phyloP scores from a whole-genome alignment of 92 coral and sea anemone genomes.

The Desmophyllum pertusum region DNA sequence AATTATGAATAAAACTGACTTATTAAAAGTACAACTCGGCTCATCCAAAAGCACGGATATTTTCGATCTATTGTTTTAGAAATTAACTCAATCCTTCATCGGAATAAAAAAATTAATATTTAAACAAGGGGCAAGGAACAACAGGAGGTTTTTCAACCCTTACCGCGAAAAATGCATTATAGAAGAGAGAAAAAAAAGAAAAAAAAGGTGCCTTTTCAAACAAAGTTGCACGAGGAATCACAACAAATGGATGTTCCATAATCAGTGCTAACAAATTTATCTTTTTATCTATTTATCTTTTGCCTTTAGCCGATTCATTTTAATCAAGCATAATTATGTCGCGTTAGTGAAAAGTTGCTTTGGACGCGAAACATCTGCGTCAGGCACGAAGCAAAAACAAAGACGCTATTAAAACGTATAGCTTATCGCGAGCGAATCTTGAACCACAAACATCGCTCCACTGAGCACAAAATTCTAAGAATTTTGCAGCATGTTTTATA shows the following conservation, averaged over 20 bases:
- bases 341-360: conserved; percentile 21
- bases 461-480: not conserved
- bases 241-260: not conserved
- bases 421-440: not conserved
- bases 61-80: not conserved
- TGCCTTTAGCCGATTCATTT: conserved; percentile 2
- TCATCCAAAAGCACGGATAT: not conserved
- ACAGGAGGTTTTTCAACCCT: not conserved
- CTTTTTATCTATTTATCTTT: conserved; percentile 6
- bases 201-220: not conserved
- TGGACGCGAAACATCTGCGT: conserved; percentile 18
- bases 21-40: not conserved
- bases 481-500: not conserved
- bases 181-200: no score
- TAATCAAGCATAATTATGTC: conserved; percentile 10
- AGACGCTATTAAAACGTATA: not conserved
- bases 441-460: not conserved
- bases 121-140: not conserved
- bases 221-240: not conserved
- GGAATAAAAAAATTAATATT: not conserved
- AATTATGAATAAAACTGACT: not conserved
- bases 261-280: not conserved
- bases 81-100: not conserved
- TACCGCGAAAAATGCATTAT: not conserved
- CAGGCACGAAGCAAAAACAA: not conserved